Base-by-base conservation (phyloP, 2,888 invertebrate species). In the Metacarcinus magister region DNA sequence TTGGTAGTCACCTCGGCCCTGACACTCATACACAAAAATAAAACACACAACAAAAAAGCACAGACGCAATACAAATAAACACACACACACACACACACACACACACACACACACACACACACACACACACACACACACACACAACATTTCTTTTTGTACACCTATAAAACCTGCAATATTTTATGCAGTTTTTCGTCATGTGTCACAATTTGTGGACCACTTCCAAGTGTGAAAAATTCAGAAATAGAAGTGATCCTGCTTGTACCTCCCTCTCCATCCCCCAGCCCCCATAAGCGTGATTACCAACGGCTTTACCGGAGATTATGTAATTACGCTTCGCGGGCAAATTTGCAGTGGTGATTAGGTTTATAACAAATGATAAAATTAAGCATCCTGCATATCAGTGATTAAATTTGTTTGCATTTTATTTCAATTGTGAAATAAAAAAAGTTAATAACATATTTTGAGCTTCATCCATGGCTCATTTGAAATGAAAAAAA, bases 231-330 rank as follows among this genome's bases (percentile, higher is more conserved):
- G 75, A n/a, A 75, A 75, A 75, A 75, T n/a, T 75, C 75, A 23
- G 75, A n/a, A 75, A n/a, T 75, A n/a, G 75, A 75, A 75, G 75
- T 75, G 75, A 75, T 75, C 28, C 75, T n/a, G 75, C 82, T 8
- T 82, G 5, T 32, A 5, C 13, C 32, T 7, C 32, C 7, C 82
- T 2, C 8, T 32, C 82, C 32, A 4, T 13, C 32, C 28, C 32
- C 32, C 0, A 4, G 7, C 32, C 82, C 32, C 19, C 87, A 87
- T 87, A 39, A 87, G 39, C 87, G 39, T 87, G 32, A 87, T 87
- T 87, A 87, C 87, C 87, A 87, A 8, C 87, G 87, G 87, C 87
- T 87, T 87, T 87, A 87, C 87, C 32, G 87, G 87, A 87, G 87
- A 87, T 87, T 87, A 87, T 39, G 87, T 87, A 32, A 87, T 87